phyloP scores from a whole-genome alignment of 1,140 invertebrate genomes.

The Sarcophaga bullata region DNA sequence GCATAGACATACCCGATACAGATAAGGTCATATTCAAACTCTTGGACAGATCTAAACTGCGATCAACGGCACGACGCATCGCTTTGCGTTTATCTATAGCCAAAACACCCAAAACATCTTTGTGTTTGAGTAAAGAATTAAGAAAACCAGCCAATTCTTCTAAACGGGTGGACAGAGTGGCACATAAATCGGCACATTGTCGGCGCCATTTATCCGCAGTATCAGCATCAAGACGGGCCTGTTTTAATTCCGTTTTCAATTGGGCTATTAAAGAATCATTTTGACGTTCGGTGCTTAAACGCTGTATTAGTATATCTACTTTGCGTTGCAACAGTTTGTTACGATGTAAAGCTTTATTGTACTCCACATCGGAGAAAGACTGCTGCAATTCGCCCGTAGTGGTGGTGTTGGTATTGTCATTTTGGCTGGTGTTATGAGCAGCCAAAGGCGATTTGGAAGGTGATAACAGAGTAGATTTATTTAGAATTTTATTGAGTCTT shows the following conservation, averaged over 20 bases:
- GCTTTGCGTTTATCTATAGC: slow-evolving; percentile 67
- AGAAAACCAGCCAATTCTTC: slow-evolving; percentile 78
- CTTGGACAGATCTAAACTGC: slow-evolving; percentile 70
- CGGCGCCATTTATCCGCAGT: slow-evolving; percentile 67
- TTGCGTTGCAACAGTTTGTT: slow-evolving; percentile 59
- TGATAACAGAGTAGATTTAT: background rate
- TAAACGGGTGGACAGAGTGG: slow-evolving; percentile 72
- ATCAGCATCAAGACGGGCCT: slow-evolving; percentile 58
- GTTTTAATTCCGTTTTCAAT: slow-evolving; percentile 63
- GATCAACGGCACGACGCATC: slow-evolving; percentile 69
- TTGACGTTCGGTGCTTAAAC: slow-evolving; percentile 56
- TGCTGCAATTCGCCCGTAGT: slow-evolving; percentile 49
- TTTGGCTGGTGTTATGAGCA: slow-evolving; percentile 36
- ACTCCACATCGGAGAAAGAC: slow-evolving; percentile 58
- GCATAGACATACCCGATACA: slow-evolving; percentile 54
- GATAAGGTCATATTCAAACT: slow-evolving; percentile 66
- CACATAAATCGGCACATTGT: slow-evolving; percentile 74
- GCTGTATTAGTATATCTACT: slow-evolving; percentile 58
- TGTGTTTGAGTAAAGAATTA: slow-evolving; percentile 75
- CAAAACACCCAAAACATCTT: slow-evolving; percentile 68
- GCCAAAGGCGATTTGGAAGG: slow-evolving; percentile 45
- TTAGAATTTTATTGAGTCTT: slow-evolving; percentile 67
- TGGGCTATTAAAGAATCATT: slow-evolving; percentile 52
- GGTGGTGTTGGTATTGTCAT: slow-evolving; percentile 26
- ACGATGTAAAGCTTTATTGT: slow-evolving; percentile 54